Evolutionary conservation across 2,888 invertebrate genomes (phyloP), one percentile per base, ranked within the genome.

Genomic region (Chymomyza procnemis): DNA sequence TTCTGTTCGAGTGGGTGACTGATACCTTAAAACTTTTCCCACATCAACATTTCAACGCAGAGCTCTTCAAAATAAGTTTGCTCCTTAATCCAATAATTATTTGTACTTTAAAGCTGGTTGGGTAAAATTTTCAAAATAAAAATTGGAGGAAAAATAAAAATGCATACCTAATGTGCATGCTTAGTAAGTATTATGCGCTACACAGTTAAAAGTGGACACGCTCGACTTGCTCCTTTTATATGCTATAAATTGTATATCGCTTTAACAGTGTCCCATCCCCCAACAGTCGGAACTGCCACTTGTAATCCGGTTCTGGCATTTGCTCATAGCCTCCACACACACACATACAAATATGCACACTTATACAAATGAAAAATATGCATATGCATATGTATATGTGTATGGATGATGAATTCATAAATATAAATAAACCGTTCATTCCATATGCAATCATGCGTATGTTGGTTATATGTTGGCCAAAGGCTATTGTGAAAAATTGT

Each of bases 351-450:
- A 64, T 63, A 67, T 68, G 66, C 66, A 64, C 74, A 26, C 26
- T 26, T 26, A 26, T 26, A 26, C 26, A 26, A 26, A 26, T 26
- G 26, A 26, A 26, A 26, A 26, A 26, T n/a, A n/a, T n/a, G n/a
- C n/a, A 26, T 26, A 26, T 26, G 26, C 26, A 50, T 14, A 50
- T 50, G 19, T 5, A 50, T 50, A 50, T 50, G 50, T n/a, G 18
- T 50, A 18, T 50, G 19, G 16, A 78, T 80, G 83, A 81, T 85
- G 80, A 83, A 85, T 85, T 85, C 78, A 81, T 81, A 81, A 81
- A 81, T 85, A 81, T 81, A 81, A 81, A 81, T 82, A 81, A 81
- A 78, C 76, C 78, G 69, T 83, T 83, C 76, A 80, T 83, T 67
- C 66, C 73, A 65, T 70, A 85, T 83, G 83, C 80, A 85, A 78